Conservation (phyloP, 1,140 invertebrate genomes). For the Latrodectus geometricus region DNA sequence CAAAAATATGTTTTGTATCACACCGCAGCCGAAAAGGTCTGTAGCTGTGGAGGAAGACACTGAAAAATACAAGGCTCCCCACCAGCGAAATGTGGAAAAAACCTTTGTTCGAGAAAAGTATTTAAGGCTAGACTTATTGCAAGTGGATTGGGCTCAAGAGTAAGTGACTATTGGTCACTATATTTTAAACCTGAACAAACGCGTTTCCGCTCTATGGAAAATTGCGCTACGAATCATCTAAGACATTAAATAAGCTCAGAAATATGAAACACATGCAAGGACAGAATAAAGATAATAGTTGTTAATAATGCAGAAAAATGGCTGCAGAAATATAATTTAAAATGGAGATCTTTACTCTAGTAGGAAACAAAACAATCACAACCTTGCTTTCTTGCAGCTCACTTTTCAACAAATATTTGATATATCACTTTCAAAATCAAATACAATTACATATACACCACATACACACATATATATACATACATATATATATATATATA, state of each 20-base stretch:
- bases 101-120: conserved; percentile 30
- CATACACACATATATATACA: too few species aligned
- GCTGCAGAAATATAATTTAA: conserved; percentile 4
- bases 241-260: conserved; percentile 34
- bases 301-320: neutral
- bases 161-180: neutral
- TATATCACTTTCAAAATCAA: neutral
- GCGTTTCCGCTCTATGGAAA: neutral
- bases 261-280: conserved; percentile 5
- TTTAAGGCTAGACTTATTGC: conserved; percentile 41
- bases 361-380: conserved; percentile 20
- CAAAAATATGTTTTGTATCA: conserved; percentile 53
- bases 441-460: neutral
- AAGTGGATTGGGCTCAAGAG: neutral
- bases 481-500: too few species aligned
- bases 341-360: neutral
- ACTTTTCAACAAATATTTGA: conserved; percentile 5
- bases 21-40: conserved; percentile 36
- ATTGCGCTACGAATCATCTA: neutral
- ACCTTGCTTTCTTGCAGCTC: conserved; percentile 31
- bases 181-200: neutral
- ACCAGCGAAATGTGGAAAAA: neutral
- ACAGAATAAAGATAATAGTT: conserved; percentile 5
- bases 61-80: neutral
- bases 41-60: conserved; percentile 44